A percentile compares a stretch with the other conserved stretches of the same genome.
Evolutionary conservation across 2,113 vertebrate species (phyloP).

Genomic region (Petrocephalus zakoni): DNA sequence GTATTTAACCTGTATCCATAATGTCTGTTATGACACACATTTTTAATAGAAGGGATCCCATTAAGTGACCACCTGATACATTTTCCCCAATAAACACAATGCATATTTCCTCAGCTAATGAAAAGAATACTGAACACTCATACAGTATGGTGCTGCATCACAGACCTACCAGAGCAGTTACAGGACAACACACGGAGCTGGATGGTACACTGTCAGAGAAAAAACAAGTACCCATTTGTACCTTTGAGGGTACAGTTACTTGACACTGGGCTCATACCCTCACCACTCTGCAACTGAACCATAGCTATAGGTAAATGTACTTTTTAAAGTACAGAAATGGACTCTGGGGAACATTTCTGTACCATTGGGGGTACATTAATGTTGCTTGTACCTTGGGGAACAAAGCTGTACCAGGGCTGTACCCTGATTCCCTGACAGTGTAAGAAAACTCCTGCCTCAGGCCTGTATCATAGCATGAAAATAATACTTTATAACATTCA

Average conservation of each 20-base stretch:
- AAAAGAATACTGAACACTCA: background rate
- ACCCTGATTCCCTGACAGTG: background rate
- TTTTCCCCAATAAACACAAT: background rate
- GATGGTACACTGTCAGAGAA: no score
- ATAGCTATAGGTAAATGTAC: no score
- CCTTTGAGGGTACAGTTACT: no score
- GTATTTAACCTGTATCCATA: background rate
- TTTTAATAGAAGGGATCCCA: background rate
- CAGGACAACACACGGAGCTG: background rate
- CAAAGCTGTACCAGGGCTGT: background rate
- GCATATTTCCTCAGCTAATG: background rate
- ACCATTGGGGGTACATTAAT: background rate
- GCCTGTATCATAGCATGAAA: background rate
- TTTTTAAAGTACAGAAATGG: no score
- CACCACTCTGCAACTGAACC: no score
- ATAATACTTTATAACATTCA: background rate
- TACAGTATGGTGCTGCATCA: background rate
- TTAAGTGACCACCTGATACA: background rate
- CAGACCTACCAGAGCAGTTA: background rate
- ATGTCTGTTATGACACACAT: background rate
- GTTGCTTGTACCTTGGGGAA: background rate
- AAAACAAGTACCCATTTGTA: no score
- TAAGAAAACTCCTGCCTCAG: background rate
- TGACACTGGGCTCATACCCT: no score
- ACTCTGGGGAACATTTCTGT: no score